These are phyloP conservation scores for Phenganax marumi DNA, from an alignment of 92 coral and sea anemone genomes.

Conservation along the genomic window DNA sequence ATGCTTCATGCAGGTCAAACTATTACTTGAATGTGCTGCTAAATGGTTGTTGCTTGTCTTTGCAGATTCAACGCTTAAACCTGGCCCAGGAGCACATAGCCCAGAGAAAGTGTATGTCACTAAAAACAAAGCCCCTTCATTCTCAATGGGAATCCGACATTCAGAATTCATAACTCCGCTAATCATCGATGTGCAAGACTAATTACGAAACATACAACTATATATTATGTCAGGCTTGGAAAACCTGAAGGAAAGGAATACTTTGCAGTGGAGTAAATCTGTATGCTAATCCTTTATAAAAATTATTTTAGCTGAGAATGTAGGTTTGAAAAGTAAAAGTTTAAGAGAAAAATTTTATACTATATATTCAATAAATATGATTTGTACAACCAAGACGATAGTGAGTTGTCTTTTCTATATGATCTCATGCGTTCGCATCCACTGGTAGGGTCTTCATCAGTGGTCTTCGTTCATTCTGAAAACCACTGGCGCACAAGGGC, in stretches of 20 bases:
- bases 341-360: not conserved
- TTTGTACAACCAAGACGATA: not conserved
- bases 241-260: not conserved
- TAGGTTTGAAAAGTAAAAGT: not conserved
- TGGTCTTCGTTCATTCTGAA: not conserved
- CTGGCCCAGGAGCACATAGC: conserved; percentile 99
- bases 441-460: not conserved
- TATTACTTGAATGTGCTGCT: not conserved
- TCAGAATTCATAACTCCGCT: conserved; percentile 92
- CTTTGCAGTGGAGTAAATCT: not conserved
- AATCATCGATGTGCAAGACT: conserved; percentile 85
- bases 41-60: not conserved
- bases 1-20: too few species aligned
- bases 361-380: conserved; percentile 15
- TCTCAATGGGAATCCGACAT: conserved; percentile 93
- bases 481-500: too few species aligned
- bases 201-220: conserved; percentile 24
- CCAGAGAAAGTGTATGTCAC: conserved; percentile 88
- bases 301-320: not conserved
- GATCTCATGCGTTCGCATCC: not conserved
- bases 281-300: conserved; percentile 19
- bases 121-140: conserved; percentile 67
- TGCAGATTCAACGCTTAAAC: conserved; percentile 83
- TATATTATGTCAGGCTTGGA: not conserved
- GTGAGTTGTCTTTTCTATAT: not conserved